A percentile compares a stretch with the other conserved stretches of the same genome.
phyloP scores from a whole-genome alignment of 1,140 invertebrate genomes.

The Homalodisca vitripennis region DNA sequence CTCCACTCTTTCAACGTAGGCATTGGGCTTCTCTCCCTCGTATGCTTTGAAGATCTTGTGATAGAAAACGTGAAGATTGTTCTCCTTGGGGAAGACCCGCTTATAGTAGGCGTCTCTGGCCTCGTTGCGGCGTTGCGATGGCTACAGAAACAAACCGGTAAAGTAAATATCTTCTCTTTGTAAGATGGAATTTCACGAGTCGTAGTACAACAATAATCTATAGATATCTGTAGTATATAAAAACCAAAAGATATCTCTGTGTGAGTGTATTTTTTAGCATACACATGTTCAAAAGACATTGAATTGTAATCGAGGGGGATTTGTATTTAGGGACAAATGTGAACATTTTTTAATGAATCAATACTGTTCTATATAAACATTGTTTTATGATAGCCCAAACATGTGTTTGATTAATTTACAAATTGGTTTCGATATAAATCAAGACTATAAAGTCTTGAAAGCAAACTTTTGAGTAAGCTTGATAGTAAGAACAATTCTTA shows the following conservation, averaged over 20 bases:
- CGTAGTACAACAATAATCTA: no score
- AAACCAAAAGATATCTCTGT: background rate
- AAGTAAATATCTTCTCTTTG: background rate
- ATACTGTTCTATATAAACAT: no score
- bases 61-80: background rate
- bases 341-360: background rate
- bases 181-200: no score
- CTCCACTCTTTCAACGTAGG: background rate
- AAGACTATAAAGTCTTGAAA: no score
- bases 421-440: no score
- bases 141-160: background rate
- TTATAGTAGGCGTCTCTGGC: background rate
- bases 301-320: background rate
- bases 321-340: background rate
- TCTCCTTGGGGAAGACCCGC: constrained; percentile 9
- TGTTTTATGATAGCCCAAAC: no score
- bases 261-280: background rate
- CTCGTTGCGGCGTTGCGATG: background rate
- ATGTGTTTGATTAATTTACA: no score
- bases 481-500: no score
- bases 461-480: no score
- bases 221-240: background rate
- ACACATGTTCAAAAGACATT: background rate
- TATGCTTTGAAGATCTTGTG: constrained; percentile 7
- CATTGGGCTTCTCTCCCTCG: background rate